Evolutionary conservation across 1,140 invertebrate genomes (phyloP), one percentile per base, ranked within the genome.

Genomic region (Nylanderia fulva): DNA sequence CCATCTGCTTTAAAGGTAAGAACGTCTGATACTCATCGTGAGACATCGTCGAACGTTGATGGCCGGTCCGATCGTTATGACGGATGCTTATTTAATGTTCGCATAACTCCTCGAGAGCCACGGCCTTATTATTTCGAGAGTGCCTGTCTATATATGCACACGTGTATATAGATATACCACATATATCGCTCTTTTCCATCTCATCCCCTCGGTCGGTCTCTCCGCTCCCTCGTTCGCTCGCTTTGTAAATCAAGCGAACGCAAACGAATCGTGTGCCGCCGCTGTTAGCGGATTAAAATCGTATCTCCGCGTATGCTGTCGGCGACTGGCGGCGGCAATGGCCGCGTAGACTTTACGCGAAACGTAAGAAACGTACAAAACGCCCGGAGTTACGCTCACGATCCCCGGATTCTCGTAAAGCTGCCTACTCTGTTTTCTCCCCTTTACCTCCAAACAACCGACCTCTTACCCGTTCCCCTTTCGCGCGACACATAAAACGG

Each of bases 241-340:
- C 36, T 39, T 48, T 84, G 71, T 92, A 91, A 91, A 92, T 91
- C 91, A 90, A 71, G 88, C 63, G 87, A 92, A 91, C 91, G 85
- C 87, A 91, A 92, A 92, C 90, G 87, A 91, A 90, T 82, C 84
- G 85, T 75, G 83, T 75, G 83, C 66, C 77, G 68, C 80, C 84
- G 86, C 88, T 92, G 89, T 92, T 92, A 92, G 91, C 88, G 86
- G 91, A 92, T 92, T 92, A 92, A 92, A 90, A 90, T 91, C 91
- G 89, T 92, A 90, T 75, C 85, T 86, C 29, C 56, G 48, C 69
- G 48, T 66, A 66, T 18, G 45, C 39, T 33, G 58, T 58, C 36
- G 77, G 71, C 69, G 84, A 80, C 84, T 72, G 45, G 21, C 45
- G 76, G 60, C 75, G 39, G 33, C 45, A 48, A 48, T 18, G 45